Evolutionary conservation across 1,140 invertebrate species (phyloP), one percentile per base, ranked within the genome.

Genomic region (Aphis gossypii): DNA sequence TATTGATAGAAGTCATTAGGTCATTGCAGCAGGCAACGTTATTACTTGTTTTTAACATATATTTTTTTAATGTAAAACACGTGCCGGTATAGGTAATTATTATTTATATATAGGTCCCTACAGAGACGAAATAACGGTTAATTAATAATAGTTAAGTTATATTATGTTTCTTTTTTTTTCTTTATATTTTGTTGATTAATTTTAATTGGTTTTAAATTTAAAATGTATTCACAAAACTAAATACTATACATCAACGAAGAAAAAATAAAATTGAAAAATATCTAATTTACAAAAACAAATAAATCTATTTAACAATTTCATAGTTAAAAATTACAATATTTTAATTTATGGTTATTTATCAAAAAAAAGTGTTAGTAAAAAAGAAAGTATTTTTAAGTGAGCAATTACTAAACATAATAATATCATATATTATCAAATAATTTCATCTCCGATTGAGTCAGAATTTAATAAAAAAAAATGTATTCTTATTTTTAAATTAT

Each of bases 1-100:
- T 76, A 76, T 76, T 76, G n/a, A 76, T 76, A n/a, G 30, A 76
- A n/a, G n/a, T 30, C 60, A 76, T 76, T 76, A 76, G 60, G 60
- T 76, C 60, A 51, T 51, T 51, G 14, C 14, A 51, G 1, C 14
- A 51, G 48, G 48, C 18, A 76, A n/a, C 0, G n/a, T 76, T 76
- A 30, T 76, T 6, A 76, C n/a, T 76, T n/a, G 14, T 18, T 76
- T 76, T n/a, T n/a, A 76, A 18, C 4, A n/a, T 76, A 76, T 76
- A 30, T 35, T 76, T 68, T n/a, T 68, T 76, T 76, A 18, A 76
- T 76, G 60, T 76, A n/a, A n/a, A 76, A 76, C 60, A 76, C 60
- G 60, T 35, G 60, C 60, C n/a, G 60, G 30, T 76, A 5, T 20
- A 76, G n/a, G 60, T 76, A n/a, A 76, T 76, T 76, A 51, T 51